Evolutionary conservation across 2,888 invertebrate genomes (phyloP).

Genomic region (Eustalomyia histrio): DNA sequence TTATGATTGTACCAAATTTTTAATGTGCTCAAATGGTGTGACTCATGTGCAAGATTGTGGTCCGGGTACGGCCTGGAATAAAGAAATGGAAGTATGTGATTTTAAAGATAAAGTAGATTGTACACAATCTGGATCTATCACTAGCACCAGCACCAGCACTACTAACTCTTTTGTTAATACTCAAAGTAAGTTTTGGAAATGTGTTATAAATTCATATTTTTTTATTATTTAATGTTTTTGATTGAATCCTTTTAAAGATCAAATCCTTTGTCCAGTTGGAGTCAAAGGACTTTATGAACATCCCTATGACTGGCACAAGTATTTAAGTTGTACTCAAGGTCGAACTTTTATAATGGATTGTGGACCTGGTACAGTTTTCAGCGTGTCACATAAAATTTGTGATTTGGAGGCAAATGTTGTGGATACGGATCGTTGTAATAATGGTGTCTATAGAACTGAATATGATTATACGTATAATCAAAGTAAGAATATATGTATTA

Average conservation of each 20-base stretch:
- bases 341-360: constrained; percentile 81
- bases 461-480: constrained; percentile 45
- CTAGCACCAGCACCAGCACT: neutral
- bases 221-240: no score
- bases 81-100: constrained; percentile 81
- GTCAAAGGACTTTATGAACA: constrained; percentile 81
- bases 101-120: constrained; percentile 82
- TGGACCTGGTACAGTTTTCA: constrained; percentile 83
- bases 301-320: constrained; percentile 82
- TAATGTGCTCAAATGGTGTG: constrained; percentile 82
- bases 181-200: constrained; percentile 45
- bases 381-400: constrained; percentile 80
- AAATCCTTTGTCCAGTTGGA: constrained; percentile 79
- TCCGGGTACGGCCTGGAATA: constrained; percentile 83
- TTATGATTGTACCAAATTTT: constrained; percentile 82
- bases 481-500: constrained; percentile 26
- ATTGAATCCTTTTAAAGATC: neutral
- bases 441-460: constrained; percentile 42
- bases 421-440: constrained; percentile 73
- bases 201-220: no score
- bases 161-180: neutral
- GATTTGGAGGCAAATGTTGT: constrained; percentile 82
- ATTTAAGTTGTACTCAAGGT: constrained; percentile 83
- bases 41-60: constrained; percentile 82
- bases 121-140: no score